These are phyloP conservation scores for Tetragonula clypearis DNA, from an alignment of 1,140 invertebrate species.

Conservation along the genomic window DNA sequence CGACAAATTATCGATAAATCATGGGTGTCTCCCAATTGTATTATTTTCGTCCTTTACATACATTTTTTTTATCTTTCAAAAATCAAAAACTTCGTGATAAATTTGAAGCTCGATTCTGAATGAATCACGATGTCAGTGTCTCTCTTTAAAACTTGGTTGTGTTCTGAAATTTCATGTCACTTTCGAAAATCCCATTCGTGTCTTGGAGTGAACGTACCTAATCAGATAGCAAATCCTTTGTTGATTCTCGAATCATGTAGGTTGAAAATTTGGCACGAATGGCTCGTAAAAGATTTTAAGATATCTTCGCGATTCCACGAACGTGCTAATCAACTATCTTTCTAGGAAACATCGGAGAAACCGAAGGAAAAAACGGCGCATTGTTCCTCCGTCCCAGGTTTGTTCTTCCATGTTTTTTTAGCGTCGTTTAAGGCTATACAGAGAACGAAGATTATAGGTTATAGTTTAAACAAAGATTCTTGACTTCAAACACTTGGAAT, in stretches of 20 bases:
- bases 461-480: constrained; percentile 38
- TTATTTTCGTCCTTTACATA: neutral
- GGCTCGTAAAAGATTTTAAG: constrained; percentile 17
- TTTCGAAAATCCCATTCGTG: neutral
- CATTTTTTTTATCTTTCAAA: neutral
- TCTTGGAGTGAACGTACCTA: neutral
- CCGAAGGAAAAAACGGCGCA: constrained; percentile 11
- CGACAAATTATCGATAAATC: neutral
- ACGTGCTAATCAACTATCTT: constrained; percentile 42
- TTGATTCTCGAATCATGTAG: neutral
- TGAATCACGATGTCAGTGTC: neutral
- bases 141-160: neutral
- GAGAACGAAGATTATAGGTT: constrained; percentile 19
- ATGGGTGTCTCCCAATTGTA: neutral
- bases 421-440: neutral
- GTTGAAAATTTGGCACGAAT: neutral
- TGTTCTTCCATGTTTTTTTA: constrained; percentile 16
- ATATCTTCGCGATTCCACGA: constrained; percentile 31
- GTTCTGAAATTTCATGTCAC: neutral
- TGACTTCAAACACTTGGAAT: constrained; percentile 6
- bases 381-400: constrained; percentile 22
- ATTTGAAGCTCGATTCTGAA: neutral
- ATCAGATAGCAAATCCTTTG: neutral
- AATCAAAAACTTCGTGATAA: neutral
- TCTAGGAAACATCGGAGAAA: constrained; percentile 37